phyloP scores from a whole-genome alignment of 37 sponge, comb jelly and placozoan genomes.

The Haliclona indistincta region DNA sequence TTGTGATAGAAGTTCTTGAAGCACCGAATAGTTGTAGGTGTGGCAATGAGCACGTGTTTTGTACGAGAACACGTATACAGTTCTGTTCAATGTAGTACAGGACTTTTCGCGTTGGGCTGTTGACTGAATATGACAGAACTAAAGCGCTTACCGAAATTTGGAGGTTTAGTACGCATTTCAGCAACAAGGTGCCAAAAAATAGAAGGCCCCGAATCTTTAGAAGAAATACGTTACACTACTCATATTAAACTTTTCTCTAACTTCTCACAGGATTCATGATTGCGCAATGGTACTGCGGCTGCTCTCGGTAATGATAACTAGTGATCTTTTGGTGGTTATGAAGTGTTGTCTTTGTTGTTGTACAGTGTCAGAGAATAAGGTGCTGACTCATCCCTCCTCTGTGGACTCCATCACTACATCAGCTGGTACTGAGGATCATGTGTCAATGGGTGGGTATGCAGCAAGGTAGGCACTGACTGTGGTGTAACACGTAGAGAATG shows the following conservation, averaged over 20 bases:
- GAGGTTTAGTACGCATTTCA: no score
- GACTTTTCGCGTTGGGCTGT: no score
- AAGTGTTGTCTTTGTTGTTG: neutral
- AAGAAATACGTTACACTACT: no score
- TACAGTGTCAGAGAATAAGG: slow-evolving; percentile 97
- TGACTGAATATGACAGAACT: no score
- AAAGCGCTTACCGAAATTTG: no score
- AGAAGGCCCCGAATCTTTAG: no score
- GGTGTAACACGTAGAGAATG: slow-evolving; percentile 88
- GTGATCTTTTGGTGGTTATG: neutral
- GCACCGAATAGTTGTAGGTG: no score
- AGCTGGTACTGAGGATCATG: slow-evolving; percentile 97
- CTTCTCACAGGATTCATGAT: slow-evolving; percentile 84
- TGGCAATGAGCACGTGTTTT: no score
- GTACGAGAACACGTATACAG: no score
- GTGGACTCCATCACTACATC: slow-evolving; percentile 95
- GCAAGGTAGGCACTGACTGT: slow-evolving; percentile 96
- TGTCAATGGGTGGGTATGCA: slow-evolving; percentile 98
- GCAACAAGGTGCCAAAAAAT: no score
- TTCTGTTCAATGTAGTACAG: no score
- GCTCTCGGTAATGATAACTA: slow-evolving; percentile 68
- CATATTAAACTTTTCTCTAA: neutral
- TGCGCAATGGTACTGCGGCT: slow-evolving; percentile 92
- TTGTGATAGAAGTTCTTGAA: neutral
- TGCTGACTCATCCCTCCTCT: slow-evolving; percentile 96